A percentile compares a stretch with the other conserved stretches of the same genome.
These are phyloP conservation scores for Artibeus lituratus DNA, from an alignment of 2,797 vertebrate genomes.

Conservation along the genomic window DNA sequence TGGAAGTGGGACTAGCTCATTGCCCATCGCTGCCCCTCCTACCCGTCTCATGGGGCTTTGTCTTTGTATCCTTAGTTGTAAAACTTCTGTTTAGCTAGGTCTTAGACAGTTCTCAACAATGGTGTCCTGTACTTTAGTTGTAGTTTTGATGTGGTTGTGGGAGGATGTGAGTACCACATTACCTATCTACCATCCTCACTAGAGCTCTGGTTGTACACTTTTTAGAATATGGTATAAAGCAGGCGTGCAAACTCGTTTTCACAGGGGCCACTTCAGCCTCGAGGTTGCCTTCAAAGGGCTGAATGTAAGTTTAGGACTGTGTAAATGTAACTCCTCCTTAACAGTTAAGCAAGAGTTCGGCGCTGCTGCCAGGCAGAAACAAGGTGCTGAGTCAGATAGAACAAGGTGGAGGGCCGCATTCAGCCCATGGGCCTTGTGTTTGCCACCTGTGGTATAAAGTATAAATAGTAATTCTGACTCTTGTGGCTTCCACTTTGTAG, in stretches of 20 bases:
- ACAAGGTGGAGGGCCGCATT: too few species aligned
- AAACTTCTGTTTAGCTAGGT: not conserved
- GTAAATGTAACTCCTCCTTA: too few species aligned
- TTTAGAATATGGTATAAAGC: not conserved
- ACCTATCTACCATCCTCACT: not conserved
- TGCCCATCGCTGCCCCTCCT: not conserved
- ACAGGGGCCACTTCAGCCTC: too few species aligned
- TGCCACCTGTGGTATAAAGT: not conserved
- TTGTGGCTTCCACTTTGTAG: not conserved
- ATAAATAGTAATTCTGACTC: not conserved
- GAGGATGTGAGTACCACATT: not conserved
- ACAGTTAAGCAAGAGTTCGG: too few species aligned
- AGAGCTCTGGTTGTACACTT: not conserved
- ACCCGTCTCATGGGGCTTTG: not conserved
- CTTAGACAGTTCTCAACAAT: not conserved
- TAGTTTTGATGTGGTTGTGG: not conserved
- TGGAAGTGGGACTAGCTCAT: not conserved
- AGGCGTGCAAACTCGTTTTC: too few species aligned
- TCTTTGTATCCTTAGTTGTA: not conserved
- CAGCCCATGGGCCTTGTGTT: too few species aligned
- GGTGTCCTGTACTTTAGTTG: not conserved
- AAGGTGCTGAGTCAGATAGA: too few species aligned
- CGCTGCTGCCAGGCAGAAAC: too few species aligned
- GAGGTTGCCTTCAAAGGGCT: too few species aligned
- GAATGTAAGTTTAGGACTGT: too few species aligned